Evolutionary conservation across 2,113 vertebrate species (phyloP).

Genomic region (Semnornis frantzii): DNA sequence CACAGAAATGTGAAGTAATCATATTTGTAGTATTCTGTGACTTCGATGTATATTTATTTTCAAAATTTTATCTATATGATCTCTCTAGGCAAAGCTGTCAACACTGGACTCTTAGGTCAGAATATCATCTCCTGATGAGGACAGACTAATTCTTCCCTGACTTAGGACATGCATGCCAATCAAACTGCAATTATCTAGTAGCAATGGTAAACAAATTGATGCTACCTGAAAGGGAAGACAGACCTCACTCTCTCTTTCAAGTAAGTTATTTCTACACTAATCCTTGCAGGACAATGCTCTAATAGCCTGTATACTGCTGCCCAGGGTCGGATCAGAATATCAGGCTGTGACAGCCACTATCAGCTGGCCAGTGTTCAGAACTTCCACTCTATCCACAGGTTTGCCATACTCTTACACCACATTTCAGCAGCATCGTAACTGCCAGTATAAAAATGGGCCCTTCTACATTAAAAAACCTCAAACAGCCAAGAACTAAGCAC

Average conservation of each 20-base stretch:
- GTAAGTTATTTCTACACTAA: background rate
- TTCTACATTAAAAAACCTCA: too few relatives aligned
- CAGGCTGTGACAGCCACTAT: too few relatives aligned
- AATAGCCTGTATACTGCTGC: background rate
- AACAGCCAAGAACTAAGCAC: too few relatives aligned
- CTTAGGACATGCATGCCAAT: background rate
- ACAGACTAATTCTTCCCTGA: background rate
- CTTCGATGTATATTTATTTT: background rate
- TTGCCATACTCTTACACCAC: too few relatives aligned
- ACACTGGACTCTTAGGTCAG: background rate
- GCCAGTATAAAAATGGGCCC: too few relatives aligned
- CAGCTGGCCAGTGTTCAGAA: too few relatives aligned
- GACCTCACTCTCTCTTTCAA: background rate
- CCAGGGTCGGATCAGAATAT: too few relatives aligned
- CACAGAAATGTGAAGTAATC: background rate
- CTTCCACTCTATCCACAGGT: too few relatives aligned
- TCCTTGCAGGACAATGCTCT: background rate
- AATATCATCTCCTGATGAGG: background rate
- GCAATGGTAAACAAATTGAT: background rate
- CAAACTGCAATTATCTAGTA: background rate
- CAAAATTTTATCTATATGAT: background rate
- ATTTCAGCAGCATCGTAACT: too few relatives aligned
- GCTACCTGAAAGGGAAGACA: background rate
- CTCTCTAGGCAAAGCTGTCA: background rate
- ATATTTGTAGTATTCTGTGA: background rate